Evolutionary conservation across 2,113 vertebrate genomes (phyloP), one percentile per base, ranked within the genome.

Genomic region (Silurus meridionalis): DNA sequence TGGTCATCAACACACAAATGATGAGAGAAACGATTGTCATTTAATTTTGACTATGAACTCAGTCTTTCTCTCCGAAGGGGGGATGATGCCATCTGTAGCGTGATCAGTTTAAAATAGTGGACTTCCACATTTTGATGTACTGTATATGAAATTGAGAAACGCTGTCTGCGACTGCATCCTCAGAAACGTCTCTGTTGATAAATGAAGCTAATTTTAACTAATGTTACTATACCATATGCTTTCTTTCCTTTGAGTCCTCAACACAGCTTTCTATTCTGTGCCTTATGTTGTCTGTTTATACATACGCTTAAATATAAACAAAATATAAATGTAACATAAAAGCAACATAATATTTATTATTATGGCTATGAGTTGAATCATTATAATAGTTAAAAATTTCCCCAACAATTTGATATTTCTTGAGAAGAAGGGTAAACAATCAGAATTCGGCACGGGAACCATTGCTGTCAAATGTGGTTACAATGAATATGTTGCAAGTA

Each of bases 1-100:
- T 89, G 88, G 85, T 89, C 85, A 89, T 89, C 83, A 87, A 72
- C 83, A 82, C 63, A 85, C 83, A 87, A 85, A 83, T 87, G 50
- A 89, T 87, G 88, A 89, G 83, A 79, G 87, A 86, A 85, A 69
- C 57, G 55, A 81, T 83, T 77, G 82, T 77, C 85, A 87, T 85
- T 87, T 78, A 61, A 74, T 85, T 71, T 82, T 71, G 71, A 84
- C 61, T 89, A 69, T 82, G 78, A 89, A 83, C 86, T 82, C 53
- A 58, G 55, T 85, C 79, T 89, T 60, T 87, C 77, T 79, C 15
- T 23, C 63, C 14, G 61, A 10, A 8, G 10, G 72, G 63, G 75
- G 50, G 48, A 64, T 69, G 83, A 80, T 82, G 64, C 86, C 86
- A 87, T 83, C 80, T 89, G 86, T 89, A 83, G 58, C 66, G 25